phyloP scores from a whole-genome alignment of 2,113 vertebrate species.

The Polyodon spathula region DNA sequence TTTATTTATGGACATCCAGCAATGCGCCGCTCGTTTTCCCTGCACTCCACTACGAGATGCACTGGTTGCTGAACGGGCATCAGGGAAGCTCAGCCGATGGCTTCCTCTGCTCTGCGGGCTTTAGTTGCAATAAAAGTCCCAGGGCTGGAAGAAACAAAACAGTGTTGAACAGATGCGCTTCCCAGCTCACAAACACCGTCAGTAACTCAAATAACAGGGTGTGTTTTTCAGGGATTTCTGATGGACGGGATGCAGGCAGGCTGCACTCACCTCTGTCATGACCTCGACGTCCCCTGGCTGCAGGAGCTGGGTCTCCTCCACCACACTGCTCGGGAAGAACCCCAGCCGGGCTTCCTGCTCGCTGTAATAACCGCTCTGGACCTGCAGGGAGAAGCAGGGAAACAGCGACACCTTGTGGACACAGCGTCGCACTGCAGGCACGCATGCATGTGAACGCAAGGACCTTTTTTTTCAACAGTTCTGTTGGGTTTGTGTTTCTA shows the following conservation, averaged over 20 bases:
- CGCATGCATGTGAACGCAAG: background rate
- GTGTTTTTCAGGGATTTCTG: background rate
- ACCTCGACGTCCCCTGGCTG: constrained; percentile 66
- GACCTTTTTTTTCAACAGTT: too few relatives aligned
- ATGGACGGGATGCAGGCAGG: too few relatives aligned
- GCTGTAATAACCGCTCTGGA: constrained; percentile 74
- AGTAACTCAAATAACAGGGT: too few relatives aligned
- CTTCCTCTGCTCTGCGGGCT: too few relatives aligned
- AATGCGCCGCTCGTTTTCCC: too few relatives aligned
- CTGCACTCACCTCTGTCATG: constrained; percentile 64
- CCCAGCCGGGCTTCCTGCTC: constrained; percentile 68
- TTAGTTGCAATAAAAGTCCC: constrained; percentile 82
- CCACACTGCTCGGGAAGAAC: constrained; percentile 74
- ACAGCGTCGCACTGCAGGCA: background rate
- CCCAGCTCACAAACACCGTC: background rate
- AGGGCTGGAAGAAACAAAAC: constrained; percentile 56
- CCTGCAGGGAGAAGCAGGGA: constrained; percentile 40
- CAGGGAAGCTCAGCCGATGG: too few relatives aligned
- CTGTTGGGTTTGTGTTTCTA: too few relatives aligned
- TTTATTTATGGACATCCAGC: too few relatives aligned
- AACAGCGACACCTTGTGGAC: background rate
- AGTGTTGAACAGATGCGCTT: background rate
- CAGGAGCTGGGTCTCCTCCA: constrained; percentile 66
- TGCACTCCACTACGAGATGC: too few relatives aligned
- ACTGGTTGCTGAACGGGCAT: too few relatives aligned